Evolutionary conservation across 2,888 invertebrate species (phyloP).

Genomic region (Urechis unicinctus): DNA sequence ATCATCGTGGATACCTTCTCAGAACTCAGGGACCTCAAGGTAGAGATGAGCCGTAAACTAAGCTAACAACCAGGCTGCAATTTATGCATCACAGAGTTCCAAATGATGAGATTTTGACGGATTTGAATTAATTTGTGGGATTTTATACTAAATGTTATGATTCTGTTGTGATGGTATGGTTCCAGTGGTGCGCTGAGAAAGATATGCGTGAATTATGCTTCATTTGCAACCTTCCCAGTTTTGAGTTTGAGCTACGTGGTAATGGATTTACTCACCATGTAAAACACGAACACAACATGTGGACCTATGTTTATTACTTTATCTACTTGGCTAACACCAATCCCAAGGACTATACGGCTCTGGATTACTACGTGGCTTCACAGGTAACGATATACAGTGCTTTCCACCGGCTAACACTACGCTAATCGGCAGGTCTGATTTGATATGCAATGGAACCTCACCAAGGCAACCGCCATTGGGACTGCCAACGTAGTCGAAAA

Average conservation of each 20-base stretch:
- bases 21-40: slow-evolving; percentile 6
- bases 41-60: background rate
- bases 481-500: too few species aligned
- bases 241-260: slow-evolving; percentile 1
- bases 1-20: slow-evolving; percentile 37
- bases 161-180: too few species aligned
- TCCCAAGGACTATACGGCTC: slow-evolving; percentile 1
- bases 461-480: too few species aligned
- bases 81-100: too few species aligned
- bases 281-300: slow-evolving; percentile 5
- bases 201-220: slow-evolving; percentile 5
- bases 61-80: too few species aligned
- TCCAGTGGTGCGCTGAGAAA: slow-evolving; percentile 5
- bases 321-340: slow-evolving; percentile 2
- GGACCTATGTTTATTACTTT: slow-evolving; percentile 6
- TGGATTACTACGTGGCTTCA: slow-evolving; percentile 1
- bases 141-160: too few species aligned
- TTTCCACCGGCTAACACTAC: too few species aligned
- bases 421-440: too few species aligned
- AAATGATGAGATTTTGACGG: too few species aligned
- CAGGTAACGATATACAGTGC: too few species aligned
- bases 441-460: too few species aligned
- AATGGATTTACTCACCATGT: slow-evolving; percentile 1
- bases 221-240: slow-evolving; percentile 2
- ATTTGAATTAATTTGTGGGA: too few species aligned